Conservation (phyloP, 2,888 invertebrate genomes). For the Cryptophagus acutangulus region DNA sequence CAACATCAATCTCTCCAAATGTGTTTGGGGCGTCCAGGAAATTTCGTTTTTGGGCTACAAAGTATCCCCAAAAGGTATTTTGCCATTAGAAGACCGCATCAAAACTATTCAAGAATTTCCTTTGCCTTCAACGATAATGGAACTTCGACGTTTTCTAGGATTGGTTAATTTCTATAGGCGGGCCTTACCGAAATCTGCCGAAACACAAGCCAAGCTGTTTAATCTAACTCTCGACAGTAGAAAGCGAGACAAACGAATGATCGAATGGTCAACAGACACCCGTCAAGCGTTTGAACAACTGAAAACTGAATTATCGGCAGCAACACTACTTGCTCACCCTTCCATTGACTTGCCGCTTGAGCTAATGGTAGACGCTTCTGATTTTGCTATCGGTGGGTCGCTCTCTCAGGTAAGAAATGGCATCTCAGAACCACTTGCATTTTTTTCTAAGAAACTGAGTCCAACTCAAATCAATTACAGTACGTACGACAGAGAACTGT, state of each 20-base stretch:
- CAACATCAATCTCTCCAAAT: constrained; percentile 32
- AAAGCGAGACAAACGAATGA: too few species aligned
- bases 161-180: constrained; percentile 15
- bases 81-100: constrained; percentile 21
- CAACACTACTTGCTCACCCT: constrained; percentile 3
- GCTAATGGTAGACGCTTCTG: constrained; percentile 12
- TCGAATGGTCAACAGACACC: constrained; percentile 3
- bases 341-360: not conserved
- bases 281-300: too few species aligned
- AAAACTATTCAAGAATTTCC: constrained; percentile 5
- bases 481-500: constrained; percentile 32
- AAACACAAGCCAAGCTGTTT: constrained; percentile 5
- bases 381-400: constrained; percentile 37
- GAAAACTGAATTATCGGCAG: too few species aligned
- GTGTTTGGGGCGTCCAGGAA: constrained; percentile 26
- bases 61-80: constrained; percentile 30
- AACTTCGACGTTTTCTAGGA: constrained; percentile 12
- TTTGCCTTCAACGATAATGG: constrained; percentile 5
- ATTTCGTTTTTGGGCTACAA: constrained; percentile 25
- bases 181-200: constrained; percentile 13
- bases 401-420: constrained; percentile 35
- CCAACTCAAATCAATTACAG: constrained; percentile 35
- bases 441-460: constrained; percentile 38
- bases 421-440: constrained; percentile 37
- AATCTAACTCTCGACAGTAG: not conserved